Base-by-base conservation (phyloP, 1,140 invertebrate genomes). In the Physella acuta region DNA sequence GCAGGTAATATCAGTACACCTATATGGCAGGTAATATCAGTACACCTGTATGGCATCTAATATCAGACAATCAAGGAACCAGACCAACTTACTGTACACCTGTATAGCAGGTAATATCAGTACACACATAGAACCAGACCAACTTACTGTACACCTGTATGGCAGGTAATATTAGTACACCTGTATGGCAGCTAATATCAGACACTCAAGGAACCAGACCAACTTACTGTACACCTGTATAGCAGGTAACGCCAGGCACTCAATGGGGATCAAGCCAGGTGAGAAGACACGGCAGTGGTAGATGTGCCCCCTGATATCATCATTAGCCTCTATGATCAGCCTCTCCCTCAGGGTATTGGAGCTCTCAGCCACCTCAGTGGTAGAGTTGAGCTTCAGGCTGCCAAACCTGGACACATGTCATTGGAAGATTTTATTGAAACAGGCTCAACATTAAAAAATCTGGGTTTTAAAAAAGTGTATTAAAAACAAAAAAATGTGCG, bases 211-310 rank as follows among this genome's bases (percentile, higher is more conserved):
- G 24, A 63, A 63, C 28, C 11, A 14, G 31, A 33, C 20, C 16
- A 20, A 67, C 64, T 67, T 58, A 67, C 64, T 37, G 33, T 67
- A 67, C 1, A 67, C 64, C 26, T 67, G 52, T 17, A 67, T 67
- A 53, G 64, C 37, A 11, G 66, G 66, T 36, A 49, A 36, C 26
- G 66, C 66, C 56, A 68, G 34, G 49, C 66, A 68, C 34, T 68
- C 34, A 1, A 68, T 33, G 8, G 39, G 39, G 24, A 30, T 3
- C 8, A 68, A 28, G 28, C 56, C 66, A 2, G 66, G 66, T 36
- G 59, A 68, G 36, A 5, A 60, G 1, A 68, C 66, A n/a, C 49
- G 55, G 26, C 55, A 68, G 30, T 68, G 66, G 30, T 68, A 68
- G 24, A 59, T 60, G 5, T 33, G 66, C 3, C 66, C 66, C 17